Evolutionary conservation across 2,888 invertebrate genomes (phyloP), one percentile per base, ranked within the genome.

Genomic region (Tiphia femorata): DNA sequence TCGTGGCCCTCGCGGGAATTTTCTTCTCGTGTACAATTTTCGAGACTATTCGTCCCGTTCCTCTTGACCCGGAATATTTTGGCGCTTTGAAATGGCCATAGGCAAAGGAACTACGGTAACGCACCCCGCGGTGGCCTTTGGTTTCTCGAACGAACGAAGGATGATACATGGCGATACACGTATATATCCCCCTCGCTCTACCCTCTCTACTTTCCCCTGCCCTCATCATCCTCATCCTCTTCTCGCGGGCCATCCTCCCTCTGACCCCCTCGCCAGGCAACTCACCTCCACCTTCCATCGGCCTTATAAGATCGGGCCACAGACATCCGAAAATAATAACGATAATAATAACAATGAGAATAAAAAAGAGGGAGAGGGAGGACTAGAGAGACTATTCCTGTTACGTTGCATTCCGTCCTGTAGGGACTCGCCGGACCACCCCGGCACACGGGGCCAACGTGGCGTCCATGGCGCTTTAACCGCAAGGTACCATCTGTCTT

Each of bases 101-200:
- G 78, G 76, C 77, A 75, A 78, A 78, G 68, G 67, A 76, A 64
- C 70, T 72, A 76, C 76, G 77, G 76, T 77, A 81, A 78, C 80
- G 78, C 77, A 80, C 75, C 81, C 79, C 72, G 80, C 79, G 80
- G 82, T 81, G 81, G 81, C 78, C 81, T 82, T 80, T 81, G 80
- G 70, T 80, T 77, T 77, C 75, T 76, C 76, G 62, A 72, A 70
- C 69, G 75, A 72, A 77, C 78, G 73, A 77, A 81, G 78, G 77
- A 82, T 83, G 83, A 83, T 83, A 78, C 77, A 83, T 83, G 80
- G 83, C 81, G 79, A 79, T 81, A 79, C 80, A 79, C 79, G 77
- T 77, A 78, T 76, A 76, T 75, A 75, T 73, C 65, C 63, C 61
- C 68, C 33, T 2, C 33, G 12, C 3, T 7, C 33, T n/a, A 4